Evolutionary conservation across 2,888 invertebrate genomes (phyloP).

Genomic region (Ariolimax columbianus): DNA sequence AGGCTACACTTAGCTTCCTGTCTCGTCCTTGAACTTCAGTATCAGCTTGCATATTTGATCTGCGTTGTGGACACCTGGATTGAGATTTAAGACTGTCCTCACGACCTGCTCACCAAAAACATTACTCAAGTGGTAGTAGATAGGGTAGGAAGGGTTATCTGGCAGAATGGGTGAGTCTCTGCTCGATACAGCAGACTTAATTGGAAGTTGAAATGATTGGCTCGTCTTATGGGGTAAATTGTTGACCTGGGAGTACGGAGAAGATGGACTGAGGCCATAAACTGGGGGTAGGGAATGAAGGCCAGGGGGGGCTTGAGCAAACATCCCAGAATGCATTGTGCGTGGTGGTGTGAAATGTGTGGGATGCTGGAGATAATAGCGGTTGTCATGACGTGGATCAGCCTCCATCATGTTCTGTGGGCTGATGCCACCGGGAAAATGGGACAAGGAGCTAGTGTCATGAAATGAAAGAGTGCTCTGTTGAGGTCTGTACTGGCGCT

Average conservation of each 20-base stretch:
- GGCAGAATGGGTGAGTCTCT: conserved; percentile 59
- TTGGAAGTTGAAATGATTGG: not conserved
- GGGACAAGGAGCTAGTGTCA: not conserved
- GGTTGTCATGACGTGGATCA: not conserved
- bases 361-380: not conserved
- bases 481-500: not conserved
- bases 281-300: not conserved
- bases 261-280: not conserved
- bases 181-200: not conserved
- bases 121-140: conserved; percentile 92
- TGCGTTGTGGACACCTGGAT: conserved; percentile 81
- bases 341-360: not conserved
- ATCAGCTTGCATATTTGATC: conserved; percentile 11
- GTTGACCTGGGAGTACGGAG: not conserved
- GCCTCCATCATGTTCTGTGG: not conserved
- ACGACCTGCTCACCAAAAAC: conserved; percentile 95
- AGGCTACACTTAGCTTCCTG: not conserved
- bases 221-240: not conserved
- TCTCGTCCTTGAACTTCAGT: conserved; percentile 1
- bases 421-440: not conserved
- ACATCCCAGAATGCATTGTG: no score
- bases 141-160: conserved; percentile 85
- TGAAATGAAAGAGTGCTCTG: not conserved
- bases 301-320: not conserved
- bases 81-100: conserved; percentile 89